Conservation (phyloP, 2,888 invertebrate species). For the Polydrusus pterygomalis region DNA sequence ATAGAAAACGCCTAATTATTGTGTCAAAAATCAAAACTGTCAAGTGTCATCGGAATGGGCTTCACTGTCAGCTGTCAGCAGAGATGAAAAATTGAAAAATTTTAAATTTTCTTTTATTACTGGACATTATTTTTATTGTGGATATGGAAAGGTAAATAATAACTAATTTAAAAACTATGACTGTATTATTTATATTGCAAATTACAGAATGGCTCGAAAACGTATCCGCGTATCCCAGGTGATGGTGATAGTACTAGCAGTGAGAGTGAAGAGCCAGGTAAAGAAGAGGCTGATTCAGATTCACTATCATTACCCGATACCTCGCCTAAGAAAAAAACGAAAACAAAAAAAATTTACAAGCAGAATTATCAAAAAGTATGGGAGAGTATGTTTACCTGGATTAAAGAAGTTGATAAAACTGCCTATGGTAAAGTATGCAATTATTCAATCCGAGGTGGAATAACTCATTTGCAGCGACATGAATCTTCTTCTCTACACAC, state of each 20-base stretch:
- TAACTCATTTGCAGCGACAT: slow-evolving; percentile 37
- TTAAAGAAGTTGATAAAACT: slow-evolving; percentile 18
- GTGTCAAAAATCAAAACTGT: not conserved
- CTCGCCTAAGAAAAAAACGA: not conserved
- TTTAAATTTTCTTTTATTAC: not conserved
- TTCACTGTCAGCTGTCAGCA: not conserved
- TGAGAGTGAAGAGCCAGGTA: not conserved
- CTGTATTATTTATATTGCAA: not conserved
- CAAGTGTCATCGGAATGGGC: not conserved
- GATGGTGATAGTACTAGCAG: slow-evolving; percentile 1
- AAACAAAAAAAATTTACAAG: slow-evolving; percentile 22
- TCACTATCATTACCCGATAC: not conserved
- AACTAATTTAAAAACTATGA: not conserved
- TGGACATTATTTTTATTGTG: slow-evolving; percentile 1
- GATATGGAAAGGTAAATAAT: slow-evolving; percentile 1
- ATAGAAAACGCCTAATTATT: not conserved
- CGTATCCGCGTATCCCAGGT: slow-evolving; percentile 1
- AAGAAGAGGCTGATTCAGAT: not conserved
- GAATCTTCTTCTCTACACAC: slow-evolving; percentile 26
- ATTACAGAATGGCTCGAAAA: not conserved
- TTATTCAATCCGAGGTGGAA: slow-evolving; percentile 21
- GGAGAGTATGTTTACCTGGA: slow-evolving; percentile 31
- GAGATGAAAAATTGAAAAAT: not conserved
- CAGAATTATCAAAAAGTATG: slow-evolving; percentile 28
- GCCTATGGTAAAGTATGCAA: not conserved